These are phyloP conservation scores for Plectrocnemia conspersa DNA, from an alignment of 1,140 invertebrate species.

Conservation along the genomic window DNA sequence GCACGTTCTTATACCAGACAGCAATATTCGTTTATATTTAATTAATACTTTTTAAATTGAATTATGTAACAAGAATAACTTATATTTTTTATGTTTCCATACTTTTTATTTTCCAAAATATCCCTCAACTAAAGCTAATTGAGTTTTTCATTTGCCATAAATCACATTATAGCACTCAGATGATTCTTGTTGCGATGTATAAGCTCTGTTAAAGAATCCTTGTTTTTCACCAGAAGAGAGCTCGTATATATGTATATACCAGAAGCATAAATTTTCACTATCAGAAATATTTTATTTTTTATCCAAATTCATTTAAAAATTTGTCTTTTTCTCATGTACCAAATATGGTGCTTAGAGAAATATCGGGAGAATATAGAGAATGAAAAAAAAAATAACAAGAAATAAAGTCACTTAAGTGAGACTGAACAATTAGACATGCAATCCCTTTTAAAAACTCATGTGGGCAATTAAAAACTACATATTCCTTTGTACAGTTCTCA, in stretches of 20 bases:
- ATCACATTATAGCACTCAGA: slow-evolving; percentile 94
- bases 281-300: background rate
- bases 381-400: too few relatives aligned
- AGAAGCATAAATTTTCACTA: background rate
- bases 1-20: too few relatives aligned
- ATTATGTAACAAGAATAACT: too few relatives aligned
- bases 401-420: too few relatives aligned
- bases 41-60: background rate
- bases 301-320: background rate
- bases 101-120: slow-evolving; percentile 73
- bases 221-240: slow-evolving; percentile 70
- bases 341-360: too few relatives aligned
- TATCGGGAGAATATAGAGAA: too few relatives aligned
- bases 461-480: too few relatives aligned
- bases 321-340: slow-evolving; percentile 46
- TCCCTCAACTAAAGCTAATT: slow-evolving; percentile 59
- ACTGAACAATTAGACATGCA: too few relatives aligned
- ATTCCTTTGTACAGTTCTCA: too few relatives aligned
- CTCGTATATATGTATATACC: slow-evolving; percentile 31
- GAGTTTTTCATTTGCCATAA: slow-evolving; percentile 87
- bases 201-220: slow-evolving; percentile 76
- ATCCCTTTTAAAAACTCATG: too few relatives aligned
- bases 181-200: slow-evolving; percentile 89
- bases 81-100: too few relatives aligned
- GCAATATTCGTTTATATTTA: too few relatives aligned